Evolutionary conservation across 1,140 invertebrate species (phyloP).

Genomic region (Drosophila gunungcola): DNA sequence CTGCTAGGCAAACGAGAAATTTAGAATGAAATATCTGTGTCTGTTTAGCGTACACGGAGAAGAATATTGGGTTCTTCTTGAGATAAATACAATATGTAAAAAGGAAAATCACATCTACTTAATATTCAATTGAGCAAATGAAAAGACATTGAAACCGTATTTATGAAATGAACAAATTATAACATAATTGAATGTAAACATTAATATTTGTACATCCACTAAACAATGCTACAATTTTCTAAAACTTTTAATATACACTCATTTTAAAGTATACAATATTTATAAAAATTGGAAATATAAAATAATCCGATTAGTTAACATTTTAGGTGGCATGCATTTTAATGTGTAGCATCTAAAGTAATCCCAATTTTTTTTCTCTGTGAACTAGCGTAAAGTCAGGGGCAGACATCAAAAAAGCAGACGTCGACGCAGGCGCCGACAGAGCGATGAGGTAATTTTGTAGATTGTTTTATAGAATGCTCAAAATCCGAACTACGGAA

Average conservation of each 20-base stretch:
- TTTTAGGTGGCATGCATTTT: not conserved
- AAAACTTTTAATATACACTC: no score
- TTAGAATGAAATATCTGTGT: slow-evolving; percentile 53
- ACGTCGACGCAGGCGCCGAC: slow-evolving; percentile 50
- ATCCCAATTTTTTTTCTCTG: slow-evolving; percentile 9
- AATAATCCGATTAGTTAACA: not conserved
- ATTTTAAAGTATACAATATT: no score
- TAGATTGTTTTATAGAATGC: slow-evolving; percentile 51
- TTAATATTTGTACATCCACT: no score
- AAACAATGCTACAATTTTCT: no score
- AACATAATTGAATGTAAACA: no score
- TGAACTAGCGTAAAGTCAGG: slow-evolving; percentile 68
- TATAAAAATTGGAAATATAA: no score
- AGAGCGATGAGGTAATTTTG: slow-evolving; percentile 79
- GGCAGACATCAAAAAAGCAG: slow-evolving; percentile 61
- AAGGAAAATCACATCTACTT: no score
- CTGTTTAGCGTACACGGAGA: slow-evolving; percentile 23
- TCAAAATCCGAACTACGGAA: slow-evolving; percentile 26
- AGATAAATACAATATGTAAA: not conserved
- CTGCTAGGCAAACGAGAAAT: slow-evolving; percentile 63
- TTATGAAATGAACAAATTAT: no score
- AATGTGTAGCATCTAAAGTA: not conserved
- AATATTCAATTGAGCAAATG: no score
- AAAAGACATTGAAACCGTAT: no score
- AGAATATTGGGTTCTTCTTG: not conserved